A percentile compares a stretch with the other conserved stretches of the same genome.
phyloP scores from a whole-genome alignment of 1,140 invertebrate genomes.

The Drosophila bocki region DNA sequence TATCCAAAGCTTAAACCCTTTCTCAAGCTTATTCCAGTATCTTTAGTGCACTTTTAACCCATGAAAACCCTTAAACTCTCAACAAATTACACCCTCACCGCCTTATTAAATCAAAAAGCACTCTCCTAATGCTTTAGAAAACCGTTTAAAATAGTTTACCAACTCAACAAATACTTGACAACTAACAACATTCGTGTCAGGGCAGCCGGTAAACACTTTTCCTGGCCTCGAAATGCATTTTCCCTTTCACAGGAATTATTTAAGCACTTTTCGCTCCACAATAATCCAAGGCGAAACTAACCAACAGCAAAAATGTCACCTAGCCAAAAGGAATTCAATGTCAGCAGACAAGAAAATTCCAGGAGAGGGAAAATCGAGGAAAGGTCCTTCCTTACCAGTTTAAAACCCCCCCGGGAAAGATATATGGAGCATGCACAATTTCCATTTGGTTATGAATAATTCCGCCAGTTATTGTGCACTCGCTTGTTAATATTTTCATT shows the following conservation, averaged over 20 bases:
- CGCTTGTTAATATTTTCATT: slow-evolving; percentile 85
- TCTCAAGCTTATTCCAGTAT: too few relatives aligned
- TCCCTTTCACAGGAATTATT: slow-evolving; percentile 43
- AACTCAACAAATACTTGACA: slow-evolving; percentile 21
- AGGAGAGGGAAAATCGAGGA: background rate
- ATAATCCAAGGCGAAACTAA: slow-evolving; percentile 27
- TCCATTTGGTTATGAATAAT: slow-evolving; percentile 83
- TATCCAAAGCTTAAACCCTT: too few relatives aligned
- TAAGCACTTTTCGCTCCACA: slow-evolving; percentile 26
- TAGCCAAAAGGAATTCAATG: slow-evolving; percentile 41
- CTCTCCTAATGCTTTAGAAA: background rate
- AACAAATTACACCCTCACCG: background rate
- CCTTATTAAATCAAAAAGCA: background rate
- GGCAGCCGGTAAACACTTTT: slow-evolving; percentile 27
- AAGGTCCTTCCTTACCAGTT: slow-evolving; percentile 15
- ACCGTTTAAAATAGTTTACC: slow-evolving; percentile 21
- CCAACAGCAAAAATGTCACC: slow-evolving; percentile 41
- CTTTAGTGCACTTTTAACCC: too few relatives aligned
- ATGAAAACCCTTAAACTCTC: background rate
- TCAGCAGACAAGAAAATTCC: slow-evolving; percentile 13
- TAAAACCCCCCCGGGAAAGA: slow-evolving; percentile 46
- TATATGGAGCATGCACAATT: slow-evolving; percentile 75
- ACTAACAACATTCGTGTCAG: slow-evolving; percentile 6
- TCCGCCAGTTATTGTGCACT: slow-evolving; percentile 65
- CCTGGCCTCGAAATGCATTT: slow-evolving; percentile 9